These are phyloP conservation scores for Hozukius guyotensis DNA, from an alignment of 2,797 vertebrate genomes.

Conservation along the genomic window DNA sequence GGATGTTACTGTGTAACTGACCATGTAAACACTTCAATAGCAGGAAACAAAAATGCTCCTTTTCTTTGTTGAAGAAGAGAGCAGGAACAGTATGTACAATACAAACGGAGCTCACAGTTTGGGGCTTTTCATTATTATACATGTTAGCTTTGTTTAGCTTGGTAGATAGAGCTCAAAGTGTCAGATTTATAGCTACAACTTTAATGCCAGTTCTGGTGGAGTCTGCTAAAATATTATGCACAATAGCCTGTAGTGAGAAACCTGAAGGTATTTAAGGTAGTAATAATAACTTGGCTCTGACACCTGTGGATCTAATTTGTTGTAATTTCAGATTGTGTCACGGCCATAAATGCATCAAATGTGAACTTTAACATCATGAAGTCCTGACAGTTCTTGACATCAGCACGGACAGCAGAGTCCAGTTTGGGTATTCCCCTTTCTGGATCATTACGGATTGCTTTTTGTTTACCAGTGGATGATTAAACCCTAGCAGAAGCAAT, in stretches of 20 bases:
- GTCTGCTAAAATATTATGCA: neutral
- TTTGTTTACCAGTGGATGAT: neutral
- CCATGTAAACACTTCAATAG: neutral
- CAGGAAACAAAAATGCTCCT: neutral
- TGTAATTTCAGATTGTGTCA: neutral
- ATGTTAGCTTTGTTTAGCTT: conserved; percentile 27
- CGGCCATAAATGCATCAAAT: neutral
- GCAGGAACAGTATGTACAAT: conserved; percentile 3
- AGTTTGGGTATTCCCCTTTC: neutral
- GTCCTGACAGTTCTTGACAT: neutral
- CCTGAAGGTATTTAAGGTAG: neutral
- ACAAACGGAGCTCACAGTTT: conserved; percentile 6
- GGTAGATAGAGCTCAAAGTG: conserved; percentile 1
- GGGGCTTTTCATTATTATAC: conserved; percentile 10
- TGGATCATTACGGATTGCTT: neutral
- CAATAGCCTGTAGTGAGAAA: neutral
- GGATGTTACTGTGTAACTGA: conserved; percentile 39
- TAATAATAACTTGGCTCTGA: neutral
- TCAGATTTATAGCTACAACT: neutral
- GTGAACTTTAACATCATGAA: neutral
- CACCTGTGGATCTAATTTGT: neutral
- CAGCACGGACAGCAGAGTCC: no score
- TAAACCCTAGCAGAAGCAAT: neutral
- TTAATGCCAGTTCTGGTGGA: neutral
- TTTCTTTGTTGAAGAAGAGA: conserved; percentile 9